Evolutionary conservation across 2,888 invertebrate genomes (phyloP), one percentile per base, ranked within the genome.

Genomic region (Dicranocentrus wangi): DNA sequence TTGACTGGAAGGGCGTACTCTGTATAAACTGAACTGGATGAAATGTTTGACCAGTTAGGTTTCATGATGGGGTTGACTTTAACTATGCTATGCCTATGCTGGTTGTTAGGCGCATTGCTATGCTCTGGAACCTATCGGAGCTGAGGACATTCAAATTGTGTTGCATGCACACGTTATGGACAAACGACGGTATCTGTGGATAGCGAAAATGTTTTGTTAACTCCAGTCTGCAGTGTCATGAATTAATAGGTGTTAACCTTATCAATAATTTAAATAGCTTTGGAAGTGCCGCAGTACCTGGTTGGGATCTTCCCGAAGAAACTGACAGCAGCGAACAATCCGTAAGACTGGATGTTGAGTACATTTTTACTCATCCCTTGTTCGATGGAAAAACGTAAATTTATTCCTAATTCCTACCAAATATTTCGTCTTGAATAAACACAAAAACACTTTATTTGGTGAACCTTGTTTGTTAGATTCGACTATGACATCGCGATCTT

Each of bases 401-500:
- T 32, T 3, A 8, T 55, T 19, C 7, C 7, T 15, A 8, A 19
- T 63, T 32, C 32, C n/a, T n/a, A 32, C 32, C 32, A 32, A 7
- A 32, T n/a, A n/a, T n/a, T n/a, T n/a, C 39, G 5, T 39, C 5
- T 8, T 39, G 7, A 39, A 8, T 39, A 8, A 8, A 7, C n/a
- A 47, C 2, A 7, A 10, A 47, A 47, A 47, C 2, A 47, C n/a
- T 10, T 47, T n/a, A 15, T 47, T 10, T 47, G 10, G 15, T 47
- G n/a, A n/a, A 15, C 47, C 47, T 2, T 10, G 15, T 47, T 47
- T n/a, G 13, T 8, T 32, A 70, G 58, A 1, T 60, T 42, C 17
- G 58, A 70, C 23, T 60, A 55, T 7, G 70, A 70, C 43, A 58
- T 78, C 8, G 70, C 78, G 10, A 42, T 78, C 43, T n/a, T 78